Conservation (phyloP, 2,888 invertebrate genomes). For the Limenitis camilla region DNA sequence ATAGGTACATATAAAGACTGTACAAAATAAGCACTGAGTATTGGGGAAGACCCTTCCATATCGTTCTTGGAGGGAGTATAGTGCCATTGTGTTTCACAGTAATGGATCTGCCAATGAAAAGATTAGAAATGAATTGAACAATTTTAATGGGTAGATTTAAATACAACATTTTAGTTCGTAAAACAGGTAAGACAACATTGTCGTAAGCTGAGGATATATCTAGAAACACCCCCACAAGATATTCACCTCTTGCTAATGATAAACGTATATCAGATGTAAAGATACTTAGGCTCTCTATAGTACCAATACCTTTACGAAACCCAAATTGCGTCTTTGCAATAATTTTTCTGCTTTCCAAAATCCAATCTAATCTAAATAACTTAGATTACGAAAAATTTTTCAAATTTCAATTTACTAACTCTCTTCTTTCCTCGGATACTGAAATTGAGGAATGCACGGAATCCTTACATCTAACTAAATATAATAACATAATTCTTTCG, state of each 20-base stretch:
- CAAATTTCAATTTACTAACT: no score
- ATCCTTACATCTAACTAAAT: no score
- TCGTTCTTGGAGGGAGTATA: not conserved
- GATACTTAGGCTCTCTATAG: not conserved
- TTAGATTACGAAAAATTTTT: no score
- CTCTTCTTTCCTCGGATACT: no score
- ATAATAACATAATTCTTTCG: no score
- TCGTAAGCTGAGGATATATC: not conserved
- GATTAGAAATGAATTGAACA: not conserved
- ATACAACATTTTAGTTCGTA: not conserved
- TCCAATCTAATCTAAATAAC: not conserved
- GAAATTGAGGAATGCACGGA: no score
- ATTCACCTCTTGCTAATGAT: not conserved
- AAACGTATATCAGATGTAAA: not conserved
- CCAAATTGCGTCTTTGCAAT: not conserved
- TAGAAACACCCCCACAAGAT: not conserved
- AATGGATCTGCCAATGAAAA: not conserved
- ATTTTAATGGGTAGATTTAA: not conserved
- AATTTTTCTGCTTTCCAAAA: not conserved
- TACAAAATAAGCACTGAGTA: not conserved
- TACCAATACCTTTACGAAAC: not conserved
- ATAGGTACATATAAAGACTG: not conserved
- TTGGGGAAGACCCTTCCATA: conserved; percentile 1
- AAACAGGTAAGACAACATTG: not conserved
- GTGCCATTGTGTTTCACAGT: not conserved